A percentile compares a stretch with the other conserved stretches of the same genome.
Conservation (phyloP, 1,140 invertebrate genomes). For the Hypsibius dujardini region DNA sequence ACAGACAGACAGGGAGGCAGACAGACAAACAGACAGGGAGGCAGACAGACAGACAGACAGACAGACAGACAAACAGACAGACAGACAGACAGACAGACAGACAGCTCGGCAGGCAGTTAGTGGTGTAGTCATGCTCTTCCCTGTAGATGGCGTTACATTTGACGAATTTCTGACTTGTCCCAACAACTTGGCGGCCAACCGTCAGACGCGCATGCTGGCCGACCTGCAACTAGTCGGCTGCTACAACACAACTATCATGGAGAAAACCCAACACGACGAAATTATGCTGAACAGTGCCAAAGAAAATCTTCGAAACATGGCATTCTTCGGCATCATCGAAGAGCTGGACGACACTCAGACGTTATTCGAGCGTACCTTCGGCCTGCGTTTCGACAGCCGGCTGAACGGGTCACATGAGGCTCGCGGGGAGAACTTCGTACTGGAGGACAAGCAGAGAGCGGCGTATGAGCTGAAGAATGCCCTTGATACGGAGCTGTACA, state of each 20-base stretch:
- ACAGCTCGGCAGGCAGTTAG: too few relatives aligned
- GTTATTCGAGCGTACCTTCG: constrained; percentile 92
- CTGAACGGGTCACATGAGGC: constrained; percentile 44
- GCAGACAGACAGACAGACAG: too few relatives aligned
- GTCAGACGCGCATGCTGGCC: constrained; percentile 91
- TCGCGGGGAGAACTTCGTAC: constrained; percentile 40
- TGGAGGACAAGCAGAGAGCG: constrained; percentile 29
- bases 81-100: too few relatives aligned
- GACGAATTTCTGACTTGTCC: constrained; percentile 72
- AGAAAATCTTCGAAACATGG: constrained; percentile 76
- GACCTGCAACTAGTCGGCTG: constrained; percentile 82
- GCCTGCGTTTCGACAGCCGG: constrained; percentile 38
- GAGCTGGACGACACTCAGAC: constrained; percentile 78
- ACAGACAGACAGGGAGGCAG: too few relatives aligned
- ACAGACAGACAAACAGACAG: too few relatives aligned
- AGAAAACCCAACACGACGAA: constrained; percentile 43
- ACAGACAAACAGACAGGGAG: too few relatives aligned
- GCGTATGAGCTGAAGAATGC: constrained; percentile 27
- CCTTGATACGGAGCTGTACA: constrained; percentile 79
- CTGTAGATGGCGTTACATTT: constrained; percentile 33
- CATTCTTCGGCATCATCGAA: constrained; percentile 91
- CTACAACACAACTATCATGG: constrained; percentile 66
- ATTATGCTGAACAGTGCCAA: constrained; percentile 83
- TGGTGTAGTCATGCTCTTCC: neutral
- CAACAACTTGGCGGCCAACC: constrained; percentile 79